phyloP scores from a whole-genome alignment of 2,113 vertebrate genomes.

The Larimichthys polyactis region DNA sequence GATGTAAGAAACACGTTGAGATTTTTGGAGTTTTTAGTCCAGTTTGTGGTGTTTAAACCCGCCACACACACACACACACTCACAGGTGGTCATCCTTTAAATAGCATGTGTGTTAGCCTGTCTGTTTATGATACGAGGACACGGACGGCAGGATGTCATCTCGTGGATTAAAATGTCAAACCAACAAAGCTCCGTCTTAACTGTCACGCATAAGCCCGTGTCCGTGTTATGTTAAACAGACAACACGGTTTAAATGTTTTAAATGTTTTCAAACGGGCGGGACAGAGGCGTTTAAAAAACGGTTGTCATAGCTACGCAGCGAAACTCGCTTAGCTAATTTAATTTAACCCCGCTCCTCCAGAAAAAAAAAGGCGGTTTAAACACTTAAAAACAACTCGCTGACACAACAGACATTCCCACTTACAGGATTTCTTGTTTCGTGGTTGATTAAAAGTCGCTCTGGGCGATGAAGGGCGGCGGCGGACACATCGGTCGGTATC shows the following conservation, averaged over 20 bases:
- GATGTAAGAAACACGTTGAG: neutral
- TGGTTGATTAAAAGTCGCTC: slow-evolving; percentile 35
- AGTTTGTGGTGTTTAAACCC: too few species aligned
- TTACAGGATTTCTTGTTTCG: slow-evolving; percentile 61
- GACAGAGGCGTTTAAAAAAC: neutral
- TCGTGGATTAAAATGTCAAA: slow-evolving; percentile 38
- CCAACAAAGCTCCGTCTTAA: neutral
- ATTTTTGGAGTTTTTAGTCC: neutral
- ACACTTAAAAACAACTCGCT: neutral
- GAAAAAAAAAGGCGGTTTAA: too few species aligned
- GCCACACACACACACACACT: too few species aligned
- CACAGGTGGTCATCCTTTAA: neutral
- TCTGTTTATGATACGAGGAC: neutral
- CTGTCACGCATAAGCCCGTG: neutral
- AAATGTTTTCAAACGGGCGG: neutral
- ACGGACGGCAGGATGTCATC: slow-evolving; percentile 26
- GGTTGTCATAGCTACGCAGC: neutral
- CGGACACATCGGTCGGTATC: slow-evolving; percentile 38
- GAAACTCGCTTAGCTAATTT: neutral
- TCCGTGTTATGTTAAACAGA: neutral
- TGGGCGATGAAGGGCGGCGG: slow-evolving; percentile 29
- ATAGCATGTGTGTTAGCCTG: neutral
- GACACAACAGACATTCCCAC: slow-evolving; percentile 46
- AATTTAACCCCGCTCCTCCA: too few species aligned
- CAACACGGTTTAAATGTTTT: too few species aligned